Evolutionary conservation across 2,113 vertebrate genomes (phyloP), one percentile per base, ranked within the genome.

Genomic region (Mungos mungo): DNA sequence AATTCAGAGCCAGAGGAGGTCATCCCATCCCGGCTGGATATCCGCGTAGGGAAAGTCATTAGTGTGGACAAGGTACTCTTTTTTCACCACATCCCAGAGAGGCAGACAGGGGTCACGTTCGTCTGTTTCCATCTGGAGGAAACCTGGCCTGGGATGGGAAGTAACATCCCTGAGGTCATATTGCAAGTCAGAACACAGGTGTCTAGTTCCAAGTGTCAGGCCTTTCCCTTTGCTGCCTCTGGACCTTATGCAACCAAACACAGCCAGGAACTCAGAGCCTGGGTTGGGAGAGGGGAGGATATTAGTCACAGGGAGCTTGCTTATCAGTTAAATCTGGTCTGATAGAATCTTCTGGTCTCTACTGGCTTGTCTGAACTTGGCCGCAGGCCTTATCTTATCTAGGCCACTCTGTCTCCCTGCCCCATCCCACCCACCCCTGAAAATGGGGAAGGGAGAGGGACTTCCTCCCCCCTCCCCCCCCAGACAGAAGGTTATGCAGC

Each of bases 11-110:
- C 99, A 0, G 99, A 99, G 31, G 99, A 99, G 0, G 86, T 99
- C 72, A 79, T 98, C 52, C 99, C 99, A 1, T 99, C 99, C 95
- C 99, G 99, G 96, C 98, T 99, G 98, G 99, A 99, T 97, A 99
- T 99, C 93, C 99, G 99, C 0, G 99, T 99, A 38, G 99, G 99
- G n/a, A 99, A 98, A 98, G 93, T 99, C 92, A 71, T 99, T 98
- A 99, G 99, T 1, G 99, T 99, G 97, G 99, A 99, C 38, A 99
- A 99, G 99, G 99, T 99, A 98, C 0, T 96, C 0, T 0, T 29
- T 95, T 96, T 76, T 86, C 21, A 84, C 63, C 84, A 93, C 4
- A 15, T 92, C 68, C 71, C 25, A 27, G 72, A 74, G 60, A 85
- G 47, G 35, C 86, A 60, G 60, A 65, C 13, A 13, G 25, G 68